Base-by-base conservation (phyloP, 2,888 invertebrate species). In the Drosophila suboccidentalis region DNA sequence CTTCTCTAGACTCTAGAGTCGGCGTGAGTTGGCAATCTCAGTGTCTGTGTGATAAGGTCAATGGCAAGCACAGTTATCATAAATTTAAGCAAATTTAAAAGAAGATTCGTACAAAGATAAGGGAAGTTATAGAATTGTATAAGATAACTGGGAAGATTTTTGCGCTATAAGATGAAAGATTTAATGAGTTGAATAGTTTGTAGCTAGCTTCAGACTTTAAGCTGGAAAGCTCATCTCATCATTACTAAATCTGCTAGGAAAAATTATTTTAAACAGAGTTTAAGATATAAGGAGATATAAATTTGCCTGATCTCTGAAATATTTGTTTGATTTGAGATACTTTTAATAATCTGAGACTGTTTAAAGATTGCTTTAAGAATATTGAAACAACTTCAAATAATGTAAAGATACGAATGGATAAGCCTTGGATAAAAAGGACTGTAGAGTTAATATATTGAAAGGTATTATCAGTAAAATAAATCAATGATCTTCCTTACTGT, bases 31-130 rank as follows among this genome's bases (percentile, higher is more conserved):
- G 22, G 1, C 41, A 13, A 17, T 32, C 29, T 54, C 32, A n/a
- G 22, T 22, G 19, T 44, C 13, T 32, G 2, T 32, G n/a, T 34
- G 8, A 13, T 41, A 13, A 34, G 55, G 44, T 55, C 55, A 55
- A 44, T 55, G 55, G n/a, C 55, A 32, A 34, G 5, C 10, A 4
- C 4, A 19, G 19, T 50, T 50, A 49, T 50, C 50, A 50, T n/a
- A n/a, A 4, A 38, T 22, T 22, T 38, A 10, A 1, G 1, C 4
- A 29, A 0, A 15, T 15, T 4, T 6, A 39, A n/a, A 22, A 11
- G 4, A 19, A 26, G 9, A 13, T 38, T n/a, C 4, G 3, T 13
- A 17, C 5, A 19, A 41, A 39, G 17, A 29, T 32, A 3, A 36
- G 13, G 19, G 0, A n/a, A n/a, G 3, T 32, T 15, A 41, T 15